A percentile compares a stretch with the other conserved stretches of the same genome.
Conservation (phyloP, 30 jellyfish, hydroid and myxozoan genomes). For the Cassiopea xamachana region DNA sequence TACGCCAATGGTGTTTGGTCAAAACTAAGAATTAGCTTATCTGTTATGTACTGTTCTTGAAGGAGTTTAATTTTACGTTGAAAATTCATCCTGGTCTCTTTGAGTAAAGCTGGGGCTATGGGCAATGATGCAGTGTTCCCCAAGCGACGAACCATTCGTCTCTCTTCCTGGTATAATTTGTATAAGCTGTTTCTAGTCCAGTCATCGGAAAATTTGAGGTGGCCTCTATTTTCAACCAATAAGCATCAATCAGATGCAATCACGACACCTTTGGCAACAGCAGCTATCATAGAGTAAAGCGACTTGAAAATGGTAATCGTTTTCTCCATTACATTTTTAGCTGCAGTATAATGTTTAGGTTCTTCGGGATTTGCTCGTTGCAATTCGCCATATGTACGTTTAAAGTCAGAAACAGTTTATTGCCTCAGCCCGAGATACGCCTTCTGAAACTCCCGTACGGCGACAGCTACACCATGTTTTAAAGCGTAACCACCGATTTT, state of each 20-base stretch:
- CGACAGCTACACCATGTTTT: neutral
- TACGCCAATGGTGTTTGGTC: neutral
- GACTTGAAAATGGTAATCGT: neutral
- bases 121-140: neutral
- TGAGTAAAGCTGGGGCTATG: neutral
- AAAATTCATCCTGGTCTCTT: neutral
- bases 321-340: neutral
- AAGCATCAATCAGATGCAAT: neutral
- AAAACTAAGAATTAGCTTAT: neutral
- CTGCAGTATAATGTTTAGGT: too few relatives aligned
- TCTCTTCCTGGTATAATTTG: neutral
- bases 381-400: too few relatives aligned
- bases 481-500: neutral
- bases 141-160: neutral
- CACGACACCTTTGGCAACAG: neutral
- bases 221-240: neutral
- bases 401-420: too few relatives aligned
- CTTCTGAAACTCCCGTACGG: neutral
- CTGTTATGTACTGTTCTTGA: neutral
- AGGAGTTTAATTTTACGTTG: neutral
- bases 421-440: neutral
- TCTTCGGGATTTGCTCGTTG: too few relatives aligned
- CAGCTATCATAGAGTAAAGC: neutral
- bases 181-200: neutral
- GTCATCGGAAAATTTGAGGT: neutral